Evolutionary conservation across 2,888 invertebrate genomes (phyloP).

Genomic region (Phragmatobia fuliginosa): DNA sequence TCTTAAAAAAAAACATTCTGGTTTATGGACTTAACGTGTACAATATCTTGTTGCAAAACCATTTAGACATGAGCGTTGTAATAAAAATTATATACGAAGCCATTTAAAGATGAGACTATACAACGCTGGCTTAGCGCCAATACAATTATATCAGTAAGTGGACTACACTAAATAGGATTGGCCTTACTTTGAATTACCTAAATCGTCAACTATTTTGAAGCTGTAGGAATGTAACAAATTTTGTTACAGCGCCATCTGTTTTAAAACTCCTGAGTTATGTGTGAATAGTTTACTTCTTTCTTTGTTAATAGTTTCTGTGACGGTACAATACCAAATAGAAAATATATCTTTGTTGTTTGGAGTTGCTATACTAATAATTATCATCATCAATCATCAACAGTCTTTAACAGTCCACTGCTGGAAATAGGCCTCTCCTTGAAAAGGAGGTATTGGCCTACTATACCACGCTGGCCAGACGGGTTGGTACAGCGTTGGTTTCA

Average conservation of each 20-base stretch:
- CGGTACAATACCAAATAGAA: too few relatives aligned
- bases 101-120: constrained; percentile 76
- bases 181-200: constrained; percentile 20
- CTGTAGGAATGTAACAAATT: constrained; percentile 8
- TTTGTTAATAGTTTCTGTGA: too few relatives aligned
- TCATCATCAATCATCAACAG: too few relatives aligned
- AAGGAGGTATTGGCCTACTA: too few relatives aligned
- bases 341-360: too few relatives aligned
- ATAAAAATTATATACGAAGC: constrained; percentile 78
- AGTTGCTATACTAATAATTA: too few relatives aligned
- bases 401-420: too few relatives aligned
- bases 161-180: constrained; percentile 26
- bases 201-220: constrained; percentile 19
- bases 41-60: constrained; percentile 51
- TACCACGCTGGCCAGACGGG: too few relatives aligned
- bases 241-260: constrained; percentile 23
- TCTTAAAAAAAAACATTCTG: neutral
- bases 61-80: constrained; percentile 59
- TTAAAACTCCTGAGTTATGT: neutral
- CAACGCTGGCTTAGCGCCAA: constrained; percentile 64
- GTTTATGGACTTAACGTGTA: constrained; percentile 27
- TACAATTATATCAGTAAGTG: constrained; percentile 73
- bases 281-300: neutral
- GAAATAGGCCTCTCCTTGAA: too few relatives aligned
- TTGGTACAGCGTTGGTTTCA: too few relatives aligned